Evolutionary conservation across 2,113 vertebrate species (phyloP).

Genomic region (Oncorhynchus kisutch): DNA sequence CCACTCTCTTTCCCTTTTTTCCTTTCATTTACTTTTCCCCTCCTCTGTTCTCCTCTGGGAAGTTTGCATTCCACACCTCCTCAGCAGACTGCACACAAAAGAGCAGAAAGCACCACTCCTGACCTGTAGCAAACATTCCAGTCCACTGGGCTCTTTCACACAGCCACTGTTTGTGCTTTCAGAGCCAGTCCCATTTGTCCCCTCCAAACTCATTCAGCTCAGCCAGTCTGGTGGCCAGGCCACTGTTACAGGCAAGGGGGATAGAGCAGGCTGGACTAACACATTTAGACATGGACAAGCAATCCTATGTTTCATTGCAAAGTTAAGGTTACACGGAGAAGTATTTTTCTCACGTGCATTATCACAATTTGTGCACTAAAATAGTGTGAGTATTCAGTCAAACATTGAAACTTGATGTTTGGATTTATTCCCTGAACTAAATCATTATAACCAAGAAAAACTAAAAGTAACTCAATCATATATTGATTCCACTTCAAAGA

Average conservation of each 20-base stretch:
- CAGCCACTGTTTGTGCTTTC: conserved; percentile 26
- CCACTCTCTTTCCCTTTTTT: conserved; percentile 36
- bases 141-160: conserved; percentile 36
- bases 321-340: background rate
- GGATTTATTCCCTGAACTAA: background rate
- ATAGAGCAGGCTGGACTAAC: background rate
- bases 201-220: conserved; percentile 24
- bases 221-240: conserved; percentile 17
- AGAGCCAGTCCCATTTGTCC: conserved; percentile 3
- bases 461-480: background rate
- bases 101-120: conserved; percentile 65
- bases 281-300: background rate
- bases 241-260: background rate
- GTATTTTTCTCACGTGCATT: background rate
- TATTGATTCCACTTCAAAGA: background rate
- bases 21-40: conserved; percentile 38
- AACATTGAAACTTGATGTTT: background rate
- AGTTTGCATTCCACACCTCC: conserved; percentile 79
- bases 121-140: conserved; percentile 74
- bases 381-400: background rate
- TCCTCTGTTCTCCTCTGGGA: conserved; percentile 53
- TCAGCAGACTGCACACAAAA: conserved; percentile 73
- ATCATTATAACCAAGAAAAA: background rate
- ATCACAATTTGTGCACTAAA: background rate
- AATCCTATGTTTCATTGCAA: background rate